Conservation (phyloP, 2,888 invertebrate species). For the Deilephila elpenor region DNA sequence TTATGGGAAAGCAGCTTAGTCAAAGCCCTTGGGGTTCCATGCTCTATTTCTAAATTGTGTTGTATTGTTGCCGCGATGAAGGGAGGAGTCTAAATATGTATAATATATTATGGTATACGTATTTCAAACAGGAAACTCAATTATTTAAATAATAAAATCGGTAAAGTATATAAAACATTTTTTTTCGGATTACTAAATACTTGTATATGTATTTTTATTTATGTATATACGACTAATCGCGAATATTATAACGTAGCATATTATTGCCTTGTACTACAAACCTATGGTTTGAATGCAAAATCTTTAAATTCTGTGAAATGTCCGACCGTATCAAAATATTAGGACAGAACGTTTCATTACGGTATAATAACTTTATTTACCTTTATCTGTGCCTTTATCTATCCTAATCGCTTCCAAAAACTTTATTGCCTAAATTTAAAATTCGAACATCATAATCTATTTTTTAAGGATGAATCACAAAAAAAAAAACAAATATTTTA, state of each 20-base stretch:
- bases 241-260: not conserved
- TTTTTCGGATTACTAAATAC: slow-evolving; percentile 34
- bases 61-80: slow-evolving; percentile 57
- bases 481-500: not conserved
- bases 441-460: slow-evolving; percentile 81
- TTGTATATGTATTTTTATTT: too few relatives aligned
- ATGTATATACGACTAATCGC: not conserved
- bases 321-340: not conserved
- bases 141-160: slow-evolving; percentile 63
- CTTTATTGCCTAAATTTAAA: slow-evolving; percentile 76
- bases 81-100: slow-evolving; percentile 59
- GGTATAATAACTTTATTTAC: slow-evolving; percentile 73
- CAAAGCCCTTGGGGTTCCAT: slow-evolving; percentile 62
- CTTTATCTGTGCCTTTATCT: slow-evolving; percentile 78
- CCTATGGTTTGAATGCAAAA: not conserved
- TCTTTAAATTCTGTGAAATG: not conserved
- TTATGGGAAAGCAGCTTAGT: slow-evolving; percentile 70
- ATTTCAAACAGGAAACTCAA: slow-evolving; percentile 60
- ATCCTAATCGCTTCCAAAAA: slow-evolving; percentile 69
- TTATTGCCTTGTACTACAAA: not conserved
- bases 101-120: slow-evolving; percentile 53
- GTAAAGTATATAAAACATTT: slow-evolving; percentile 52
- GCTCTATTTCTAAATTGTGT: slow-evolving; percentile 69
- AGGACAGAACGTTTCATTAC: not conserved
- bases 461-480: slow-evolving; percentile 27